Evolutionary conservation across 2,113 vertebrate species (phyloP), one percentile per base, ranked within the genome.

Genomic region (Labeo rohita): DNA sequence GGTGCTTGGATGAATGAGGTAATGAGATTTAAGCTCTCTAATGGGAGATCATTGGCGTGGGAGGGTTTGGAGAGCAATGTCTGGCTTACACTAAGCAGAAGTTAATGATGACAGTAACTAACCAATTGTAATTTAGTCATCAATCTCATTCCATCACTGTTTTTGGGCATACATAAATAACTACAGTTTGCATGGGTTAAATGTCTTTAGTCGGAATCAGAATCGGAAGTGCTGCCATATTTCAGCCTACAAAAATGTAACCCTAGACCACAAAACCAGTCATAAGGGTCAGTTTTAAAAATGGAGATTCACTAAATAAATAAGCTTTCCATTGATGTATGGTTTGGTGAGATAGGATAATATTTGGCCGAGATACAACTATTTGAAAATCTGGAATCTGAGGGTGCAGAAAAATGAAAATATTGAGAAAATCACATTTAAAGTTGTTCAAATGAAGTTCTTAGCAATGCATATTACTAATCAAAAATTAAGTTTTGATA

Each of bases 11-110:
- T 92, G 92, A 92, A 92, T 83, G 80, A 84, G 91, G 89, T 88
- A 92, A 93, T 85, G 79, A 89, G 81, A 87, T 88, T 91, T 89
- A 86, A 93, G 90, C 75, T 89, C 88, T 90, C 83, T 84, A 91
- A 91, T 91, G 90, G 90, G 90, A 90, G 84, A 86, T 91, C 89
- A 91, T 91, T 91, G 65, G 88, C 88, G 88, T 89, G 88, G 90
- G 86, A 87, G 88, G 91, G 52, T n/a, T 80, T 70, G 54, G 45
- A 83, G 5, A 87, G 45, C 36, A 73, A 65, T 79, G 83, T 80
- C 87, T 85, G 87, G 80, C 45, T 87, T 76, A 83, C 61, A 81
- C 89, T 87, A 82, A 85, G 43, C 39, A 83, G 84, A 73, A 85
- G 80, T 86, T 90, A 88, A 90, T 85, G 85, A 88, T 88, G 86